Evolutionary conservation across 2,888 invertebrate species (phyloP), one percentile per base, ranked within the genome.

Genomic region (Phasia obesa): DNA sequence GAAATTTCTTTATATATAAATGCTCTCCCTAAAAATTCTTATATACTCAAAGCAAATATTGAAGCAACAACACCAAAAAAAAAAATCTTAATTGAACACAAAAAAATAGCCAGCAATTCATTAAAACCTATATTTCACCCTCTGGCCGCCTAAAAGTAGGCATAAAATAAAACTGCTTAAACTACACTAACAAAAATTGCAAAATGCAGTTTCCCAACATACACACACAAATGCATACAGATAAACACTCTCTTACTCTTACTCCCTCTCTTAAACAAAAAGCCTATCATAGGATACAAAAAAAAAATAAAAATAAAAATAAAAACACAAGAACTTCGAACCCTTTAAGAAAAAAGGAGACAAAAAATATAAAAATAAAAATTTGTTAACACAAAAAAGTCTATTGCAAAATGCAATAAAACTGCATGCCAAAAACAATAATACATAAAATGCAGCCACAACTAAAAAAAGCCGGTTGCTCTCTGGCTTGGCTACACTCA

Each of bases 271-370:
- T 79, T 57, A 57, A 21, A 23, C n/a, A 42, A 44, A 60, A 71
- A 3, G 44, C 38, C 35, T 60, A 71, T 44, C 51, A 64, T 57
- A 57, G 23, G n/a, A n/a, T n/a, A n/a, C 55, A 42, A 9, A 31
- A 31, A 42, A 9, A 31, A 31, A 31, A 35, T 11, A 31, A 31
- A 42, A 9, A 31, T n/a, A n/a, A n/a, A n/a, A 31, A 31, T 11
- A 2, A 31, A 31, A 31, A 31, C 31, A 59, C 25, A 27, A 15
- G 13, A 17, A 38, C 3, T 64, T 65, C 62, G 69, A 55, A 55
- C 17, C 49, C 15, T 44, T 42, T n/a, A 51, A 62, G 89, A 84
- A 86, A 87, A 89, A 89, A 88, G 88, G 89, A 88, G 89, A 89
- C 89, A 42, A 67, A 57, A 57, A 31, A 27, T 15, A 6, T 19